phyloP scores from a whole-genome alignment of 2,797 vertebrate genomes.

The Xiphophorus birchmanni region DNA sequence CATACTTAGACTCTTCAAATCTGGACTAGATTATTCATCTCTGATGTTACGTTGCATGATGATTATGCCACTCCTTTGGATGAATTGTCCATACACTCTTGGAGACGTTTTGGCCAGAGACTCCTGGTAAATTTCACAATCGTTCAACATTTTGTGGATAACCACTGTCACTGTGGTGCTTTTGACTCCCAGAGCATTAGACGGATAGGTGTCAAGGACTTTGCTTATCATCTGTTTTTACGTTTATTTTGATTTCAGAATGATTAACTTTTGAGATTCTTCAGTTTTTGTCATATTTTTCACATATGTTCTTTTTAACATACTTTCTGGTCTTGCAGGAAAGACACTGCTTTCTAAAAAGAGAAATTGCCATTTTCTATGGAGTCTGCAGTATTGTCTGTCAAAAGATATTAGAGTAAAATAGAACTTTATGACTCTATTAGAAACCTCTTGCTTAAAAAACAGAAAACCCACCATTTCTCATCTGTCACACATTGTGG shows the following conservation, averaged over 20 bases:
- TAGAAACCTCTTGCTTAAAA: background rate
- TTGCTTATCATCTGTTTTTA: background rate
- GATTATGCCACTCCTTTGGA: background rate
- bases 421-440: background rate
- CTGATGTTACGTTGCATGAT: no score
- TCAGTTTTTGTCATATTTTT: background rate
- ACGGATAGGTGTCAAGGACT: background rate
- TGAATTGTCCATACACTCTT: background rate
- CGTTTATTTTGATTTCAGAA: background rate
- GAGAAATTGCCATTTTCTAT: background rate
- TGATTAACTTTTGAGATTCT: background rate
- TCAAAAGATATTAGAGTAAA: background rate
- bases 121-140: background rate
- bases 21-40: no score
- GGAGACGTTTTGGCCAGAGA: background rate
- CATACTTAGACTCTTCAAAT: no score
- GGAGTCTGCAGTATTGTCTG: background rate
- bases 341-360: background rate
- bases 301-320: background rate
- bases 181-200: background rate
- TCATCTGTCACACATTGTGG: background rate
- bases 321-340: background rate
- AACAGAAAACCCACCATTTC: background rate
- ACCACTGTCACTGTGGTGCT: background rate
- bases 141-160: background rate